Evolutionary conservation across 2,797 vertebrate species (phyloP), one percentile per base, ranked within the genome.

Genomic region (Sebastes wilsoni): DNA sequence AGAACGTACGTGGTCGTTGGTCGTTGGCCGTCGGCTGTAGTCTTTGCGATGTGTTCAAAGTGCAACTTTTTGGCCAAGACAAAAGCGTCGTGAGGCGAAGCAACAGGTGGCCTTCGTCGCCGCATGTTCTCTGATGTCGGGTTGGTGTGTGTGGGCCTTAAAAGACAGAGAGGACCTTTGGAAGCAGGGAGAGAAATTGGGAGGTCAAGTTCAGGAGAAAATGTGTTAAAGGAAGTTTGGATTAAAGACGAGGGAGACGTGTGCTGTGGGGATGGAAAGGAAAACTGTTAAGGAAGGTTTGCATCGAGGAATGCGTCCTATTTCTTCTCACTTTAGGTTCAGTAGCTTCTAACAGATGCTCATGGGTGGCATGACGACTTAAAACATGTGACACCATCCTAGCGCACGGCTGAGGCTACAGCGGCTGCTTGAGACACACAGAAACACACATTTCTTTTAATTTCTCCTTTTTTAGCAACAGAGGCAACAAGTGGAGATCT

Each of bases 351-450:
- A 80, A 84, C 60, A 78, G 74, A 77, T 69, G 80, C 75, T 82
- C 89, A 86, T 90, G 92, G 89, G 87, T 92, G 90, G 87, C 84
- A 88, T 62, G 46, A 79, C 61, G 89, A 89, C 83, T 87, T 87
- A 38, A 89, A 93, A 86, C 92, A 92, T 89, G 90, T 93, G 89
- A 93, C 85, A 84, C 60, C 56, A 0, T 86, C 81, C 66, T 83
- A 62, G 75, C 6, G 42, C 74, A 82, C 30, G 52, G 28, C 72
- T 81, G 49, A 30, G 34, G 36, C 36, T 36, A 36, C 36, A 36
- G 36, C 36, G 12, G 36, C 36, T 0, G 25, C 32, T 42, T 54
- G 36, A 80, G 23, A 73, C 75, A 72, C 56, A 75, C 55, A 23
- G 6, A 62, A 58, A 76, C 23, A 46, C 68, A 75, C 13, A 12